Evolutionary conservation across 2,113 vertebrate species (phyloP), one percentile per base, ranked within the genome.

Genomic region (Haemorhous mexicanus): DNA sequence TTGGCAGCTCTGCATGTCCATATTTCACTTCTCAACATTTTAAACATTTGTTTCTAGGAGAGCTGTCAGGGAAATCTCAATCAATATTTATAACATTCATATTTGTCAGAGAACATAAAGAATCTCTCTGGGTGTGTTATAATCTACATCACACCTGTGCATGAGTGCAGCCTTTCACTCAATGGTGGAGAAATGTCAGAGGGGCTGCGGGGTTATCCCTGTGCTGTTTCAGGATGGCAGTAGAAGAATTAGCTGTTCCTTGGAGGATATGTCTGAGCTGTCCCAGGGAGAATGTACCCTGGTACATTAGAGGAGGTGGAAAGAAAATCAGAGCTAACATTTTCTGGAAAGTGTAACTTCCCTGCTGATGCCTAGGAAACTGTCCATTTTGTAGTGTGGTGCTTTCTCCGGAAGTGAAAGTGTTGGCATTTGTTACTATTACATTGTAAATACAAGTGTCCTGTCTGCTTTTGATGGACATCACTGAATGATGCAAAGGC

Each of bases 101-200:
- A 44, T 94, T 84, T 70, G 8, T 87, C 26, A 27, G 39, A 68
- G 35, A 68, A 55, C 15, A 7, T 41, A 16, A 11, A 37, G 58
- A 79, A 11, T 88, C 39, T 62, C 41, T 69, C 16, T 1, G 4
- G 6, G 16, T 80, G 9, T 52, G 17, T 69, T 37, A 11, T 24
- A 68, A 21, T 1, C 3, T 43, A 10, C 21, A 6, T 0, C 3
- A n/a, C 16, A 11, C 23, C 35, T 47, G 37, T 28, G 37, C 63
- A 24, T 4, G 41, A 53, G 21, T 32, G 12, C 77, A 69, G 50
- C 16, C 28, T 66, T 84, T 74, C 18, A 30, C 11, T 62, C 0
- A 0, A 16, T 35, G 27, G 30, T 14, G 44, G 24, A 83, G 27
- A 79, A 56, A 37, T 21, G 19, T 47, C 30, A 21, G 5, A 69